phyloP scores from a whole-genome alignment of 2,888 invertebrate species.

The Stramonita haemastoma region DNA sequence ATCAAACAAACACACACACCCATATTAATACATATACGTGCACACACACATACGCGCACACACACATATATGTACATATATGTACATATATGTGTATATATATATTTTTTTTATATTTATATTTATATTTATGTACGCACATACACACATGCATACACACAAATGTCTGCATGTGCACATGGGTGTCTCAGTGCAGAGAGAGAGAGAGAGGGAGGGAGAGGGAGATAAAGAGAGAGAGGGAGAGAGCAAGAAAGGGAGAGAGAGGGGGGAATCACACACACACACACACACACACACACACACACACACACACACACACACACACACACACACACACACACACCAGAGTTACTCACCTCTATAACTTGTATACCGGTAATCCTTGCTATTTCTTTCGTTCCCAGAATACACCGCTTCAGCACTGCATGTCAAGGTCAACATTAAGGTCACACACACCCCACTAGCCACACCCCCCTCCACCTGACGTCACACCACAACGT shows the following conservation, averaged over 20 bases:
- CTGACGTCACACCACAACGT: conserved; percentile 35
- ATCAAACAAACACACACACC: too few species aligned
- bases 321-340: too few species aligned
- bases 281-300: too few species aligned
- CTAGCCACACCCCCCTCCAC: conserved; percentile 10
- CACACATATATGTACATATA: neutral
- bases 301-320: too few species aligned
- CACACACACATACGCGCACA: neutral
- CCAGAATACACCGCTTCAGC: neutral
- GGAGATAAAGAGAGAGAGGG: neutral
- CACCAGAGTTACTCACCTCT: neutral
- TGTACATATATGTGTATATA: too few species aligned
- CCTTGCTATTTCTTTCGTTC: neutral
- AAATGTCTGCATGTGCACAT: too few species aligned
- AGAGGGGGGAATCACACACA: neutral
- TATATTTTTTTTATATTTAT: too few species aligned
- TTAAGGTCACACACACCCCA: neutral
- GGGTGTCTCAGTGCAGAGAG: too few species aligned
- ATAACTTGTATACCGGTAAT: neutral
- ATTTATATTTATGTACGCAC: too few species aligned
- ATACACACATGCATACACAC: too few species aligned
- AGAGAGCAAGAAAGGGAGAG: neutral
- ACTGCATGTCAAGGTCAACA: neutral
- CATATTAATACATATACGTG: too few species aligned
- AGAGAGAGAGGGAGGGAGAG: too few species aligned